Evolutionary conservation across 2,888 invertebrate species (phyloP).

Genomic region (Alloplasta piceator): DNA sequence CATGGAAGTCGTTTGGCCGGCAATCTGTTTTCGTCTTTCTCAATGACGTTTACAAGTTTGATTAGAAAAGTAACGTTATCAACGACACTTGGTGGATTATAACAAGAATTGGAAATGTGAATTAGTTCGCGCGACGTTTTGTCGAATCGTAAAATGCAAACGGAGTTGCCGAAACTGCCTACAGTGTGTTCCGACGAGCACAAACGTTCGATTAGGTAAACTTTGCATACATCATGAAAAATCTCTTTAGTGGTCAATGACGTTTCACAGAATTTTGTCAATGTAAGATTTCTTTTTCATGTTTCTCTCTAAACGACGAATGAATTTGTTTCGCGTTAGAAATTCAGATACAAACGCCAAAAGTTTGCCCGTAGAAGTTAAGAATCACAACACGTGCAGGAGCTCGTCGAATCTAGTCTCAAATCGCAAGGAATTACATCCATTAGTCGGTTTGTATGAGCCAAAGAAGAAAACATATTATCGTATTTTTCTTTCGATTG

Average conservation of each 20-base stretch:
- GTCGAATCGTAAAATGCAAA: slow-evolving; percentile 79
- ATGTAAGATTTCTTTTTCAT: neutral
- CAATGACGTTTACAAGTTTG: slow-evolving; percentile 49
- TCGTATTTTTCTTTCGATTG: slow-evolving; percentile 11
- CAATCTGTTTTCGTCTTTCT: slow-evolving; percentile 60
- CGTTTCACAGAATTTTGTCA: neutral
- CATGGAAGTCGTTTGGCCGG: slow-evolving; percentile 76
- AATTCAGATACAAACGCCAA: slow-evolving; percentile 72
- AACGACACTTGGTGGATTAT: slow-evolving; percentile 19
- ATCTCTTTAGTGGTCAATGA: slow-evolving; percentile 5
- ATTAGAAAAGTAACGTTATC: slow-evolving; percentile 34
- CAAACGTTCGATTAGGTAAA: slow-evolving; percentile 77
- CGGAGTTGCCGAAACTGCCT: slow-evolving; percentile 79
- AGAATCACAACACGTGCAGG: slow-evolving; percentile 69
- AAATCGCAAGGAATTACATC: slow-evolving; percentile 76
- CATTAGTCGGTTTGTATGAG: slow-evolving; percentile 76
- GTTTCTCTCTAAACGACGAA: slow-evolving; percentile 60
- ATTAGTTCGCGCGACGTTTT: slow-evolving; percentile 53
- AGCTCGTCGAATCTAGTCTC: slow-evolving; percentile 70
- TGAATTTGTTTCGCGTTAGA: slow-evolving; percentile 59
- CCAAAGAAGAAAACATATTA: neutral
- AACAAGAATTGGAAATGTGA: slow-evolving; percentile 49
- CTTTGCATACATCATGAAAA: neutral
- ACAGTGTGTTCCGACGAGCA: slow-evolving; percentile 77
- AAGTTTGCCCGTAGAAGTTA: slow-evolving; percentile 70